Conservation (phyloP, 1,140 invertebrate species). For the Artemia franciscana region DNA sequence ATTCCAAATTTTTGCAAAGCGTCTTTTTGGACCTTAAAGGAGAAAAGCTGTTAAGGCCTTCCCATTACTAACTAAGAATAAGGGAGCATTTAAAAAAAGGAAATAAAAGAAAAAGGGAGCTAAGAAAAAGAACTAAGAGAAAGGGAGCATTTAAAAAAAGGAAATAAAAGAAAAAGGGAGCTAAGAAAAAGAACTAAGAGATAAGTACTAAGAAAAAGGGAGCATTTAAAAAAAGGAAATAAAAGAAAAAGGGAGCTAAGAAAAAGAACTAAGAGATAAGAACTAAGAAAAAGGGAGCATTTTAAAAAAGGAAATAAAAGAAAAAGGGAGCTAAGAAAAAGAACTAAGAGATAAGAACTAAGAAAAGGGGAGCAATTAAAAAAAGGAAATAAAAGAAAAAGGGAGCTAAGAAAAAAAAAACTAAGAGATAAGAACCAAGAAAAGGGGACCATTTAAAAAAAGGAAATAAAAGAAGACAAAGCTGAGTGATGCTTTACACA, state of each 20-base stretch:
- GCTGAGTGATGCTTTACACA: too few species aligned
- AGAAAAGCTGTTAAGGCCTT: too few species aligned
- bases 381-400: constrained; percentile 22
- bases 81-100: too few species aligned
- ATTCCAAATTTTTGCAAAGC: too few species aligned
- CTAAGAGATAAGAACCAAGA: too few species aligned
- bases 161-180: constrained; percentile 26
- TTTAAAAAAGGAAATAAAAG: constrained; percentile 26
- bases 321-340: constrained; percentile 4
- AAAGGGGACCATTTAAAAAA: too few species aligned
- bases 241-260: constrained; percentile 1
- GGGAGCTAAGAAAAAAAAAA: constrained; percentile 19
- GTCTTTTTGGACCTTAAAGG: too few species aligned
- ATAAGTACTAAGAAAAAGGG: background rate
- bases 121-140: background rate
- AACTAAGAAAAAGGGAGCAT: constrained; percentile 39
- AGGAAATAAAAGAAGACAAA: too few species aligned
- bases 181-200: constrained; percentile 13
- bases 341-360: constrained; percentile 38
- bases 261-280: background rate
- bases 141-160: constrained; percentile 37
- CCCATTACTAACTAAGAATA: too few species aligned
- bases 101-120: constrained; percentile 6
- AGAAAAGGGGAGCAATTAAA: constrained; percentile 26
- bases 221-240: constrained; percentile 7